phyloP scores from a whole-genome alignment of 92 coral and sea anemone genomes.

The Parazoanthus swiftii region DNA sequence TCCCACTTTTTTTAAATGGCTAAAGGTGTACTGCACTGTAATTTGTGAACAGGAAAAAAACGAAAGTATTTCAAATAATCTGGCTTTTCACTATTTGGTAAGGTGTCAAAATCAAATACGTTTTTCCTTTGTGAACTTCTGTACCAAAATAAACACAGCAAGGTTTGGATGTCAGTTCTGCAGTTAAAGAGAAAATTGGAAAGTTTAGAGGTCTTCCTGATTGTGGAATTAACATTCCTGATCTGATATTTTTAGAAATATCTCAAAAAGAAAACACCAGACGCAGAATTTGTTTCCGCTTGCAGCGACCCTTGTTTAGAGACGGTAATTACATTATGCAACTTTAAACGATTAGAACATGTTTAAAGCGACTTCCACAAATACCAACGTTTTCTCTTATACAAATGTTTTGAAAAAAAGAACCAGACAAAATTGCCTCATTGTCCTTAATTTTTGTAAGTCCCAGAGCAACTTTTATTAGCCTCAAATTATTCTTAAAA shows the following conservation, averaged over 20 bases:
- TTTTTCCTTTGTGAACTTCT: background rate
- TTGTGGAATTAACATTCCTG: constrained; percentile 21
- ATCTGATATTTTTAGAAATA: background rate
- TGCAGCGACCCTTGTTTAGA: background rate
- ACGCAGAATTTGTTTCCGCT: background rate
- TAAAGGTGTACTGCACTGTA: background rate
- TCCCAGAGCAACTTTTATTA: no score
- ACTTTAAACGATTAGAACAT: background rate
- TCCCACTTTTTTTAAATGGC: background rate
- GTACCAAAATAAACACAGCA: background rate
- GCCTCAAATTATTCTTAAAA: no score
- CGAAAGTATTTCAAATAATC: background rate
- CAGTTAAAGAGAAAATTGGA: constrained; percentile 18
- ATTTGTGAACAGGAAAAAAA: background rate
- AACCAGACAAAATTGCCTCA: no score
- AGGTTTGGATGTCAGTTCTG: background rate
- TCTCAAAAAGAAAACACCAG: constrained; percentile 22
- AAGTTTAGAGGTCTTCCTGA: background rate
- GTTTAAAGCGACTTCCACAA: background rate
- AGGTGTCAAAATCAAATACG: background rate
- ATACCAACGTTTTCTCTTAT: background rate
- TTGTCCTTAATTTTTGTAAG: no score
- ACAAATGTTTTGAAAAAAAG: no score
- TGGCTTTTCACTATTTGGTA: background rate
- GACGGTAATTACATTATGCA: background rate